A percentile compares a stretch with the other conserved stretches of the same genome.
phyloP scores from a whole-genome alignment of 2,888 invertebrate genomes.

The Hypomecis punctinalis region DNA sequence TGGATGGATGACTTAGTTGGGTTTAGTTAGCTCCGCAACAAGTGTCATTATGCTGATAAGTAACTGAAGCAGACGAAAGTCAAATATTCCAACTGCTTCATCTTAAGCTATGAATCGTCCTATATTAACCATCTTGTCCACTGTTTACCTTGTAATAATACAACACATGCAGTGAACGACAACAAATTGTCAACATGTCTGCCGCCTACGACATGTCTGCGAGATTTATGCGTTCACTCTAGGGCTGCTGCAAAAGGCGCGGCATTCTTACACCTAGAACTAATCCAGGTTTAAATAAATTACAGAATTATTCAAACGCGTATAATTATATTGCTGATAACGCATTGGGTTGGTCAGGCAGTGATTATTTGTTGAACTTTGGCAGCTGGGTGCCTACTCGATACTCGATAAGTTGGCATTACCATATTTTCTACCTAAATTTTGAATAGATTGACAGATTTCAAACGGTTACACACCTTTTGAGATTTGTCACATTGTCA shows the following conservation, averaged over 20 bases:
- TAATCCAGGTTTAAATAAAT: slow-evolving; percentile 5
- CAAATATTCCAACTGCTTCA: too few relatives aligned
- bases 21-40: too few relatives aligned
- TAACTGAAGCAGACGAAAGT: too few relatives aligned
- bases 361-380: slow-evolving; percentile 28
- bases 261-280: slow-evolving; percentile 13
- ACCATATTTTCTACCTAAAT: too few relatives aligned
- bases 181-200: slow-evolving; percentile 80
- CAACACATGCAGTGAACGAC: slow-evolving; percentile 46
- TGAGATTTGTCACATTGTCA: too few relatives aligned
- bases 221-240: slow-evolving; percentile 74
- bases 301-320: slow-evolving; percentile 16
- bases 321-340: slow-evolving; percentile 20
- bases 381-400: slow-evolving; percentile 7
- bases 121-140: slow-evolving; percentile 1
- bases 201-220: slow-evolving; percentile 77
- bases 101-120: too few relatives aligned
- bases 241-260: slow-evolving; percentile 38
- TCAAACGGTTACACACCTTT: too few relatives aligned
- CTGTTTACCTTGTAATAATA: slow-evolving; percentile 35
- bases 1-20: too few relatives aligned
- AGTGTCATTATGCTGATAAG: too few relatives aligned
- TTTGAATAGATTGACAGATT: too few relatives aligned
- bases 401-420: background rate
- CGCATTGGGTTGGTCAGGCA: slow-evolving; percentile 5